phyloP scores from a whole-genome alignment of 2,797 vertebrate species.

The Bovichtus diacanthus region DNA sequence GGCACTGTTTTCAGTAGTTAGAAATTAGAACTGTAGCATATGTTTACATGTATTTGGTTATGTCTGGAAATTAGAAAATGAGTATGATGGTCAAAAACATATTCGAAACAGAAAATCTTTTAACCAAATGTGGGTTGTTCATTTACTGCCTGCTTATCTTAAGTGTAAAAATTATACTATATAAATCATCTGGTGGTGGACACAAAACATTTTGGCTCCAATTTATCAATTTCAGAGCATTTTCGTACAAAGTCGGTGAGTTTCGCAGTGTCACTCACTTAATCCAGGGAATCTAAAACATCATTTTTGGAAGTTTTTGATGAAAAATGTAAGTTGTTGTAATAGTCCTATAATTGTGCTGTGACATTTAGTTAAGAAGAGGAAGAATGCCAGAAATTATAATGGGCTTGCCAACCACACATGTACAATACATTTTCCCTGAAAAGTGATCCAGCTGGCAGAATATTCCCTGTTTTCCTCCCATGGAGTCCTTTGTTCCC shows the following conservation, averaged over 20 bases:
- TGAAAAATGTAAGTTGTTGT: background rate
- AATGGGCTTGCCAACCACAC: background rate
- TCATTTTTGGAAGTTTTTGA: background rate
- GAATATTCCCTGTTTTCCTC: slow-evolving; percentile 4
- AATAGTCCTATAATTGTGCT: background rate
- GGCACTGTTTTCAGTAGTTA: background rate
- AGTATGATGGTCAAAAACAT: background rate
- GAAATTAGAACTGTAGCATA: background rate
- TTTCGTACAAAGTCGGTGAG: background rate
- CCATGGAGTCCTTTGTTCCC: slow-evolving; percentile 30
- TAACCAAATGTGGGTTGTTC: background rate
- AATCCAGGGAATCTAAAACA: background rate
- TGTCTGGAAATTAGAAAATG: background rate
- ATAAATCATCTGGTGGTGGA: background rate
- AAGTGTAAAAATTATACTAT: background rate
- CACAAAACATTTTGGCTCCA: background rate
- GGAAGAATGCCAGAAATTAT: background rate
- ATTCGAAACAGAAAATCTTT: background rate
- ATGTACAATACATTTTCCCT: background rate
- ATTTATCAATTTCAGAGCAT: background rate
- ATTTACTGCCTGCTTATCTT: background rate
- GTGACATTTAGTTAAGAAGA: background rate
- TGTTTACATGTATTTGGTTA: background rate
- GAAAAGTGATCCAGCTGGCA: slow-evolving; percentile 36
- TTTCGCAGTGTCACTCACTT: background rate